Conservation (phyloP, 2,888 invertebrate genomes). For the Dorcus parallelipipedus region DNA sequence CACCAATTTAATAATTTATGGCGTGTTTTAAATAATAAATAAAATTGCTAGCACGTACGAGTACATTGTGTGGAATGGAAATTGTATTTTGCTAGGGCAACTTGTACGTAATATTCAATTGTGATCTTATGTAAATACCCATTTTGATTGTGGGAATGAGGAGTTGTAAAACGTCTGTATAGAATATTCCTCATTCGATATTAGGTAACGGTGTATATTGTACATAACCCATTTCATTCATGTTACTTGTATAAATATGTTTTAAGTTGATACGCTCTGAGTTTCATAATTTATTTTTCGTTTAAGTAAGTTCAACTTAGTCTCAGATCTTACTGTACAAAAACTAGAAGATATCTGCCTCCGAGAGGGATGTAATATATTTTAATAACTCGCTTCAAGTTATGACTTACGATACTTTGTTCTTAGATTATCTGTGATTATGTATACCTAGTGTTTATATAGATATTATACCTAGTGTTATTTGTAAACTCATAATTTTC, state of each 20-base stretch:
- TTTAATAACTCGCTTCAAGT: constrained; percentile 36
- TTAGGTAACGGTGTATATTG: constrained; percentile 25
- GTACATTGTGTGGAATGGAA: neutral
- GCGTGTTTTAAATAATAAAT: neutral
- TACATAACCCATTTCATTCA: constrained; percentile 21
- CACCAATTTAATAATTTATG: constrained; percentile 68
- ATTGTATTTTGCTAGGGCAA: constrained; percentile 13
- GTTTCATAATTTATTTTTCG: constrained; percentile 11
- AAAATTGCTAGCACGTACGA: no score
- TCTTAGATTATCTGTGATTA: constrained; percentile 47
- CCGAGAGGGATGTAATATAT: constrained; percentile 31
- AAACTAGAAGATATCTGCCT: constrained; percentile 25
- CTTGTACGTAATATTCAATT: constrained; percentile 48
- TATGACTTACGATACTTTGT: constrained; percentile 32
- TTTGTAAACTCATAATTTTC: constrained; percentile 34
- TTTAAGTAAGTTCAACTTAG: constrained; percentile 15
- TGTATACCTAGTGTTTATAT: constrained; percentile 43
- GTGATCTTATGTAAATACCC: constrained; percentile 46
- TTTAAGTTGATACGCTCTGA: constrained; percentile 3
- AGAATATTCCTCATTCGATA: constrained; percentile 19
- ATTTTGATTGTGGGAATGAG: constrained; percentile 14
- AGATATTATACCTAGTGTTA: constrained; percentile 40
- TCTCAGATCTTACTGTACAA: constrained; percentile 25
- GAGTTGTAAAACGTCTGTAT: constrained; percentile 19
- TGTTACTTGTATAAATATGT: constrained; percentile 21